Base-by-base conservation (phyloP, 2,888 invertebrate species). In the Anarsia innoxiella region DNA sequence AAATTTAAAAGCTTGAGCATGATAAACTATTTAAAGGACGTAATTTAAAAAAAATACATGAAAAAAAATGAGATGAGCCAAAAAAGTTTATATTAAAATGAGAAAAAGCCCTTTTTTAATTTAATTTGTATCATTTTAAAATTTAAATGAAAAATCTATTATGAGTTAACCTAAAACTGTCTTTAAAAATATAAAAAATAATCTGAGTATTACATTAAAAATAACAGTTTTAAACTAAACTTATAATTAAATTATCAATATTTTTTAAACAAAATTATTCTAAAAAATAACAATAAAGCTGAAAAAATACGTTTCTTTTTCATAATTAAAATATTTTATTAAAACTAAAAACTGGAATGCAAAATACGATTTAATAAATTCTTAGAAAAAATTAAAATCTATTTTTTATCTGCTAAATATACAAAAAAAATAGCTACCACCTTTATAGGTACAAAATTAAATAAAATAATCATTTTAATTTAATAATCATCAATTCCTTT, bases 181-280 rank as follows among this genome's bases (percentile, higher is more conserved):
- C 2, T 25, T 4, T 4, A 25, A 25, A n/a, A 9, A 25, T 25
- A 25, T 30, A 23, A 31, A 28, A 43, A 37, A 45, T 37, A 41
- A 15, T n/a, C 35, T 50, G 54, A 55, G 54, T 55, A 55, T 53
- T 53, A 36, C 37, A 39, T 40, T 41, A 41, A 40, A 30, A 42
- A 41, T 37, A 47, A 33, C 31, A 32, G 41, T 37, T 39, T n/a
- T n/a, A n/a, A n/a, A n/a, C n/a, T n/a, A n/a, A 35, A 35, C 1
- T 32, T 23, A 32, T 3, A 19, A 19, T 19, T 25, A 25, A 39
- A 32, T 15, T 13, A 25, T 9, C n/a, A 33, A 14, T 26, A 12
- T 8, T 2, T 8, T 41, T 31, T 37, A 41, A 35, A 28, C 11
- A 38, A 31, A 39, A 42, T 36, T 32, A 43, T 35, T 15, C 31